Conservation (phyloP, 2,888 invertebrate species). For the Conus canariensis region DNA sequence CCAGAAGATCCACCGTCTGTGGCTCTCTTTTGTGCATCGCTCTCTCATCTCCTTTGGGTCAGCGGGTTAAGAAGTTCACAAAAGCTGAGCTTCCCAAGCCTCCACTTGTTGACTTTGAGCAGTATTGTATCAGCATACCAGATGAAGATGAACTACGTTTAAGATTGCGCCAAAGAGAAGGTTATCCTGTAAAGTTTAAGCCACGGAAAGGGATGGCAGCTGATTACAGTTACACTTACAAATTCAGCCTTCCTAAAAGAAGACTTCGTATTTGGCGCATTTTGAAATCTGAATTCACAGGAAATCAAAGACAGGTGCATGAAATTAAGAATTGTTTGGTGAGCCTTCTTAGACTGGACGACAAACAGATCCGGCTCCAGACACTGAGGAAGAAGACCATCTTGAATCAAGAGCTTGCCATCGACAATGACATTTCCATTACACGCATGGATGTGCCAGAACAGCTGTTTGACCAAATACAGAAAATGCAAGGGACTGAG, state of each 20-base stretch:
- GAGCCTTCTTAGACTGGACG: background rate
- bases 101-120: constrained; percentile 53
- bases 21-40: constrained; percentile 56
- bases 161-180: constrained; percentile 56
- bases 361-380: constrained; percentile 1
- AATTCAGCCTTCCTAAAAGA: constrained; percentile 52
- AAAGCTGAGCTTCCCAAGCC: constrained; percentile 56
- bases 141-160: constrained; percentile 52
- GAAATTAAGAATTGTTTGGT: constrained; percentile 27
- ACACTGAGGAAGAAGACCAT: constrained; percentile 31
- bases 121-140: constrained; percentile 57
- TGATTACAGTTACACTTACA: constrained; percentile 61
- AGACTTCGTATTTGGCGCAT: background rate
- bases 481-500: constrained; percentile 9
- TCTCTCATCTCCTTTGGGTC: constrained; percentile 62
- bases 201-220: constrained; percentile 57
- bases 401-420: constrained; percentile 36
- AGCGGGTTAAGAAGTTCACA: constrained; percentile 64
- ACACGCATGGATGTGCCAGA: constrained; percentile 53
- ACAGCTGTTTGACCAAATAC: constrained; percentile 23
- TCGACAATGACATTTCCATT: constrained; percentile 55
- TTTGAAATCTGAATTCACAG: background rate
- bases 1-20: constrained; percentile 9
- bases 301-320: background rate
- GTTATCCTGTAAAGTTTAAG: constrained; percentile 59